Percentiles rank a stretch among this genome's conserved stretches.
Evolutionary conservation across 1,140 invertebrate species (phyloP).

Genomic region (Idris sp.): DNA sequence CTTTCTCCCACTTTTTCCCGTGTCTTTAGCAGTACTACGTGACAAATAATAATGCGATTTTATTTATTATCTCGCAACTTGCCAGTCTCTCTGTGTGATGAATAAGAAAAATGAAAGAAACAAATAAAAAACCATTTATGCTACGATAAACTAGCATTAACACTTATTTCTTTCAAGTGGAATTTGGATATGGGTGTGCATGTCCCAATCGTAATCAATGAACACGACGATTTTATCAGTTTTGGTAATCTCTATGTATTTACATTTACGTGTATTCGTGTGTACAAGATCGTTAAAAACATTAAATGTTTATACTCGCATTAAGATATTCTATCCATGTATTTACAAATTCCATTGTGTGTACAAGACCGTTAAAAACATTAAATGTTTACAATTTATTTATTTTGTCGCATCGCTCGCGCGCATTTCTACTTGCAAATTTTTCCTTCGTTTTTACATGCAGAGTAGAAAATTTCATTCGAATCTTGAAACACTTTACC

Average conservation of each 20-base stretch:
- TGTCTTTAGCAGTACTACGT: slow-evolving; percentile 69
- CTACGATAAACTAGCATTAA: slow-evolving; percentile 53
- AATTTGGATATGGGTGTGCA: slow-evolving; percentile 38
- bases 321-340: slow-evolving; percentile 73
- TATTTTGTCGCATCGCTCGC: slow-evolving; percentile 54
- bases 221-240: slow-evolving; percentile 54
- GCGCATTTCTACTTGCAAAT: slow-evolving; percentile 41
- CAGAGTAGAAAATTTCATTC: slow-evolving; percentile 46
- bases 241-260: slow-evolving; percentile 75
- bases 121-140: slow-evolving; percentile 65
- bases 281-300: slow-evolving; percentile 78
- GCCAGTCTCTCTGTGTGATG: slow-evolving; percentile 68
- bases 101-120: slow-evolving; percentile 61
- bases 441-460: slow-evolving; percentile 45
- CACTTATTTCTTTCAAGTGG: slow-evolving; percentile 49
- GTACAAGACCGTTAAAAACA: slow-evolving; percentile 77
- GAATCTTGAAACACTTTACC: no score
- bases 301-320: slow-evolving; percentile 76
- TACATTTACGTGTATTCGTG: slow-evolving; percentile 76
- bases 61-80: slow-evolving; percentile 71
- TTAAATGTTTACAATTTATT: slow-evolving; percentile 74
- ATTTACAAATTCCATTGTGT: slow-evolving; percentile 74
- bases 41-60: slow-evolving; percentile 70
- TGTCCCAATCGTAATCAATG: slow-evolving; percentile 43
- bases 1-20: slow-evolving; percentile 55